A percentile compares a stretch with the other conserved stretches of the same genome.
These are phyloP conservation scores for Engraulis encrasicolus DNA, from an alignment of 2,113 vertebrate genomes.

Conservation along the genomic window DNA sequence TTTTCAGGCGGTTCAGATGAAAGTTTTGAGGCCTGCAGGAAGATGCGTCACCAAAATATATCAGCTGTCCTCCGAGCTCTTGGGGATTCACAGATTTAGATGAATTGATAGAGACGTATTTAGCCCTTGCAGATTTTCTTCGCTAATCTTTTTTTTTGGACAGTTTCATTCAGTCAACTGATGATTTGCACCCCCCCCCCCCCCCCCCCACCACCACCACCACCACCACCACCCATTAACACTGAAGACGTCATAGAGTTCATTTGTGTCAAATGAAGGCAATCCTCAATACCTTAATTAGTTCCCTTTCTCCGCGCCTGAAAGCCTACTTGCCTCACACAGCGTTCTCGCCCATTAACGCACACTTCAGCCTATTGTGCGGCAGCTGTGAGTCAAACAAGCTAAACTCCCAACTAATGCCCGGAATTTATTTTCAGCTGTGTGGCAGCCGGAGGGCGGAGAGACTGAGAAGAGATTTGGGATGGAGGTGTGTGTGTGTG, in stretches of 20 bases:
- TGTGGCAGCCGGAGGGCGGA: constrained; percentile 25
- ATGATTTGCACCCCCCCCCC: background rate
- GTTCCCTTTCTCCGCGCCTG: constrained; percentile 59
- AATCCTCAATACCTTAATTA: constrained; percentile 62
- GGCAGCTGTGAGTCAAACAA: constrained; percentile 41
- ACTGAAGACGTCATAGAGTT: background rate
- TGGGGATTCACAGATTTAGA: background rate
- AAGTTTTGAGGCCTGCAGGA: background rate
- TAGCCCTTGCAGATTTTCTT: background rate
- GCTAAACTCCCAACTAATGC: constrained; percentile 32
- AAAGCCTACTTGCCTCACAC: constrained; percentile 56
- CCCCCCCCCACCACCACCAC: too few relatives aligned
- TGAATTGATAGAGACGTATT: background rate
- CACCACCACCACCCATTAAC: too few relatives aligned
- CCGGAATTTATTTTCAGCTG: constrained; percentile 49
- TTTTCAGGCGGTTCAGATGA: background rate
- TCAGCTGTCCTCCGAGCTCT: background rate
- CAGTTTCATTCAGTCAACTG: background rate
- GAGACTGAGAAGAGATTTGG: too few relatives aligned
- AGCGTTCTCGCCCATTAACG: constrained; percentile 52
- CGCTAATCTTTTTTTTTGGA: background rate
- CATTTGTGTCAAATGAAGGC: constrained; percentile 46
- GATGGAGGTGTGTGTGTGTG: too few relatives aligned
- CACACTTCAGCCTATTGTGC: constrained; percentile 52
- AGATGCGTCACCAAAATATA: background rate